These are phyloP conservation scores for Physella acuta DNA, from an alignment of 1,140 invertebrate species.

Conservation along the genomic window DNA sequence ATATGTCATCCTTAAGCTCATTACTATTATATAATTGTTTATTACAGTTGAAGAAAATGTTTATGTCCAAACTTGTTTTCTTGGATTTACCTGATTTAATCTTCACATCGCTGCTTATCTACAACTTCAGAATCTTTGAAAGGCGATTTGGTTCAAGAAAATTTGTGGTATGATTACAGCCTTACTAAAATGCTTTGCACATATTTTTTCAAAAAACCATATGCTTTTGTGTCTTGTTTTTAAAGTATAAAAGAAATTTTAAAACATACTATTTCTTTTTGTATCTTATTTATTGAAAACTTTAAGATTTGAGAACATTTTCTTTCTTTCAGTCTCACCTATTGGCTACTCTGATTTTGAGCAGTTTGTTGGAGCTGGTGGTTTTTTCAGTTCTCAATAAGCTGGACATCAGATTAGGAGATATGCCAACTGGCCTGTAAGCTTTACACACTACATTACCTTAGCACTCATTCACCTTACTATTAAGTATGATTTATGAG, in stretches of 20 bases:
- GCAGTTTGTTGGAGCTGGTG: conserved; percentile 40
- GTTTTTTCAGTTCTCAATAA: conserved; percentile 29
- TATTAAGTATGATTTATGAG: too few relatives aligned
- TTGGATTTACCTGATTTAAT: conserved; percentile 65
- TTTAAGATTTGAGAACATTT: background rate
- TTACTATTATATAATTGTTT: background rate
- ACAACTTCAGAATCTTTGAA: conserved; percentile 67
- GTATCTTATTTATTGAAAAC: background rate
- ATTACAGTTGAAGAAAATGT: conserved; percentile 61
- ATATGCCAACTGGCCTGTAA: conserved; percentile 38
- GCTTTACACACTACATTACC: too few relatives aligned
- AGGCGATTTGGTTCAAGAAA: conserved; percentile 65
- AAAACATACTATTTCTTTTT: too few relatives aligned
- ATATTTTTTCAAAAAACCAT: background rate
- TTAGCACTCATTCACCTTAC: too few relatives aligned
- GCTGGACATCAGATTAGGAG: conserved; percentile 34
- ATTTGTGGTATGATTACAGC: conserved; percentile 50
- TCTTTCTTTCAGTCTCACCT: conserved; percentile 58
- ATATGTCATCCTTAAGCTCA: background rate
- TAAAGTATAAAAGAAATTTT: too few relatives aligned
- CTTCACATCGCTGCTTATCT: conserved; percentile 63
- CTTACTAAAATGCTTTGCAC: background rate
- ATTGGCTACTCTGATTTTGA: conserved; percentile 53
- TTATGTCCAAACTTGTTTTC: conserved; percentile 62
- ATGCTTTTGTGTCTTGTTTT: background rate